phyloP scores from a whole-genome alignment of 2,888 invertebrate species.

The Nephrotoma appendiculata region DNA sequence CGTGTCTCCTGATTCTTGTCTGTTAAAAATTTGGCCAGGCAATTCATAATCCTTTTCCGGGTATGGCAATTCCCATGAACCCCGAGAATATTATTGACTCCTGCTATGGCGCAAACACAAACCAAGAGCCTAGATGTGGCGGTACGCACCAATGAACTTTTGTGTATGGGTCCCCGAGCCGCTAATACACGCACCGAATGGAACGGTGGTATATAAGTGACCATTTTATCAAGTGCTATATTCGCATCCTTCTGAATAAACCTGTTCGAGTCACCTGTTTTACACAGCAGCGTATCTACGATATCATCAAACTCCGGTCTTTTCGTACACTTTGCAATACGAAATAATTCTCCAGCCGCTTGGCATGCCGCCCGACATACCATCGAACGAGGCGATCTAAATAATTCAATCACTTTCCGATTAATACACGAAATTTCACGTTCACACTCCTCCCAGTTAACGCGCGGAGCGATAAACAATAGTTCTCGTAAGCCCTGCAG shows the following conservation, averaged over 20 bases:
- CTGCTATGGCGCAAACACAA: conserved; percentile 39
- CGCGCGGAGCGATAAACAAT: background rate
- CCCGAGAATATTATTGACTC: conserved; percentile 35
- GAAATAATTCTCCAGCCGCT: conserved; percentile 30
- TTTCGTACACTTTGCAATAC: conserved; percentile 29
- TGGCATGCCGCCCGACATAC: conserved; percentile 32
- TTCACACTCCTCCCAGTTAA: conserved; percentile 6
- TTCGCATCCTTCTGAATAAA: conserved; percentile 51
- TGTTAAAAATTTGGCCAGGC: conserved; percentile 26
- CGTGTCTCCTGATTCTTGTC: conserved; percentile 29
- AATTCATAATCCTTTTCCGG: conserved; percentile 24
- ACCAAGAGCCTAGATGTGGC: conserved; percentile 40
- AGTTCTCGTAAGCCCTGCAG: conserved; percentile 6
- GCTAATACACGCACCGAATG: conserved; percentile 28
- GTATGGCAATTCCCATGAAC: conserved; percentile 24
- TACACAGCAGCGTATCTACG: conserved; percentile 38
- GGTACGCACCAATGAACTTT: conserved; percentile 43
- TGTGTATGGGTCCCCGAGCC: conserved; percentile 33
- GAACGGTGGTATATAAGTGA: conserved; percentile 37
- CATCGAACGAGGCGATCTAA: conserved; percentile 30
- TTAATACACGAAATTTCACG: conserved; percentile 25
- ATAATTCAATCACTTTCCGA: conserved; percentile 28
- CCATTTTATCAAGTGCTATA: conserved; percentile 41
- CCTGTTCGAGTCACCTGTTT: conserved; percentile 45
- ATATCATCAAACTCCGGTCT: conserved; percentile 43